phyloP scores from a whole-genome alignment of 2,797 vertebrate species.

The Rhinatrema bivittatum region DNA sequence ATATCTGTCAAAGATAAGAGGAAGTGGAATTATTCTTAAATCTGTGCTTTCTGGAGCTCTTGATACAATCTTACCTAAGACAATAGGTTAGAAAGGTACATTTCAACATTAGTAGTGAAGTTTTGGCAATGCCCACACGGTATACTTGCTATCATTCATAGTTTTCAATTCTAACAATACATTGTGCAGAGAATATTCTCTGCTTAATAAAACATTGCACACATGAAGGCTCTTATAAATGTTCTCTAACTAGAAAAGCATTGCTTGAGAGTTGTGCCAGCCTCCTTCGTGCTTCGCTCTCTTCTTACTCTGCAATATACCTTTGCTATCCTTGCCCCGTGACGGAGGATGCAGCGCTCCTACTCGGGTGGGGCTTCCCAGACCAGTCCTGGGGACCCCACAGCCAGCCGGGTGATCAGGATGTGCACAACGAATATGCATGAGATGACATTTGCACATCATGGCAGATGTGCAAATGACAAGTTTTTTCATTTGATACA shows the following conservation, averaged over 20 bases:
- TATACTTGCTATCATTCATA: slow-evolving; percentile 10
- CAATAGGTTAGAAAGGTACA: slow-evolving; percentile 65
- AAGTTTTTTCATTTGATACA: too few relatives aligned
- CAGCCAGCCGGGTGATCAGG: too few relatives aligned
- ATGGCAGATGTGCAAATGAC: too few relatives aligned
- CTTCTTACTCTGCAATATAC: slow-evolving; percentile 14
- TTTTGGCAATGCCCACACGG: slow-evolving; percentile 43
- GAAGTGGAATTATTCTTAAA: slow-evolving; percentile 81
- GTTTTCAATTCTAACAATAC: slow-evolving; percentile 2
- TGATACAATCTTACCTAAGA: slow-evolving; percentile 63
- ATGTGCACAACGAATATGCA: too few relatives aligned
- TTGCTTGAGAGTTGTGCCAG: background rate
- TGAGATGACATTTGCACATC: too few relatives aligned
- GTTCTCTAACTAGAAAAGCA: slow-evolving; percentile 15
- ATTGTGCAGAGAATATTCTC: slow-evolving; percentile 5
- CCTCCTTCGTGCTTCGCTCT: slow-evolving; percentile 6
- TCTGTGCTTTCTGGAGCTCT: slow-evolving; percentile 78
- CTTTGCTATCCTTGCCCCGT: slow-evolving; percentile 21
- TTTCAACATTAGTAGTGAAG: slow-evolving; percentile 43
- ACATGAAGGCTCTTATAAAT: slow-evolving; percentile 18
- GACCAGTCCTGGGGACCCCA: too few relatives aligned
- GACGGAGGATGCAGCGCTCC: slow-evolving; percentile 22
- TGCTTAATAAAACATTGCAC: slow-evolving; percentile 1
- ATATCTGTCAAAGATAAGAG: slow-evolving; percentile 88
- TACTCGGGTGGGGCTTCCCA: too few relatives aligned